Conservation (phyloP, 2,888 invertebrate species). For the Scelioninae gen. 2 region DNA sequence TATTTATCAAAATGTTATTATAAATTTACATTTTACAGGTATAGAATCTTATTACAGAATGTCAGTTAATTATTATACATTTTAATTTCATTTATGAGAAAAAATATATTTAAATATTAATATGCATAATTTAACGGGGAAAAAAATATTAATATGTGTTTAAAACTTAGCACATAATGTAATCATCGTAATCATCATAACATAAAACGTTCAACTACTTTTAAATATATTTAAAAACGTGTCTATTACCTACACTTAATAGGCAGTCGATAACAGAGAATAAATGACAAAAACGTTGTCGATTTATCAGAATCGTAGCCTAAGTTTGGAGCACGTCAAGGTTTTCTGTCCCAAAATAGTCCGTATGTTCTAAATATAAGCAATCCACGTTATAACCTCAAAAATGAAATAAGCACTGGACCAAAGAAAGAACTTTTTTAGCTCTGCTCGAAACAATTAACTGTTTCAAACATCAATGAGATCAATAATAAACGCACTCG, state of each 20-base stretch:
- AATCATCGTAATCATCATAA: too few species aligned
- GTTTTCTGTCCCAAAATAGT: slow-evolving; percentile 25
- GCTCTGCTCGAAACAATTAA: neutral
- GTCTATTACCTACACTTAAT: slow-evolving; percentile 38
- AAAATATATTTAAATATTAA: too few species aligned
- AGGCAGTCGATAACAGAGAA: slow-evolving; percentile 29
- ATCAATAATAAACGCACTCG: slow-evolving; percentile 19
- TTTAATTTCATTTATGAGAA: too few species aligned
- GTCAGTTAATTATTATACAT: too few species aligned
- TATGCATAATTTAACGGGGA: too few species aligned
- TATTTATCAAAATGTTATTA: too few species aligned
- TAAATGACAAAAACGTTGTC: neutral
- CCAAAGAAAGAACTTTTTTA: neutral
- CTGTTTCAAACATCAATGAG: slow-evolving; percentile 10
- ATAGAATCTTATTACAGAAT: too few species aligned
- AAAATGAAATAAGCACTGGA: slow-evolving; percentile 18
- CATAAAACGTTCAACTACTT: too few species aligned
- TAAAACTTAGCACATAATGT: too few species aligned
- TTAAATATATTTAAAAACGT: too few species aligned
- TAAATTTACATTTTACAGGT: too few species aligned
- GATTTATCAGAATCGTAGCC: slow-evolving; percentile 9
- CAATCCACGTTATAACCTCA: slow-evolving; percentile 26
- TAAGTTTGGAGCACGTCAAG: slow-evolving; percentile 24
- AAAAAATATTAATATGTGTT: too few species aligned
- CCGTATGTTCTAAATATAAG: slow-evolving; percentile 19